phyloP scores from a whole-genome alignment of 2,113 vertebrate genomes.

The Octodon degus region DNA sequence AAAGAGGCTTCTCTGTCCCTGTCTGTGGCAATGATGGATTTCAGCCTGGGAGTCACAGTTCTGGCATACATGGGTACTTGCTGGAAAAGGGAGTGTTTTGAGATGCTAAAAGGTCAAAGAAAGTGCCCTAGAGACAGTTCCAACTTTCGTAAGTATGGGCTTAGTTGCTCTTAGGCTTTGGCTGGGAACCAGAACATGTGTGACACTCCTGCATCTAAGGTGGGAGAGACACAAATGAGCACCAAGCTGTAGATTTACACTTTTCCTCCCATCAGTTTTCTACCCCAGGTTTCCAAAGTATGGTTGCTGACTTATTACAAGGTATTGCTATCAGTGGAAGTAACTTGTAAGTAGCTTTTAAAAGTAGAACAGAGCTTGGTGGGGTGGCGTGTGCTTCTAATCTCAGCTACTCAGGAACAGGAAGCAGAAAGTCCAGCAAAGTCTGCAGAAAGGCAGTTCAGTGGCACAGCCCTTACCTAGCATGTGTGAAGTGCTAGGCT shows the following conservation, averaged over 20 bases:
- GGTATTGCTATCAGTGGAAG: neutral
- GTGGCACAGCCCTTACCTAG: neutral
- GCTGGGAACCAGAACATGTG: neutral
- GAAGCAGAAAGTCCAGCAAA: neutral
- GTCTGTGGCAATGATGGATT: neutral
- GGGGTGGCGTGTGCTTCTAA: neutral
- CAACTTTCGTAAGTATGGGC: neutral
- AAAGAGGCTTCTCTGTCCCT: neutral
- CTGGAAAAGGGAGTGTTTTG: neutral
- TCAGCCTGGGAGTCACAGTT: neutral
- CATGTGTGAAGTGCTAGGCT: neutral
- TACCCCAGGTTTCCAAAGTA: neutral
- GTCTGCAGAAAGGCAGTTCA: neutral
- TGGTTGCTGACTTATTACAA: neutral
- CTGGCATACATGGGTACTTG: neutral
- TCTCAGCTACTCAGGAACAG: neutral
- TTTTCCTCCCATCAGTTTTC: neutral
- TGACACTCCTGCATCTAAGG: neutral
- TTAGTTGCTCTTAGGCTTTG: neutral
- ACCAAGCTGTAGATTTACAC: neutral
- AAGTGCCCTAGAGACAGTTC: neutral
- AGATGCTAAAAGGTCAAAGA: neutral
- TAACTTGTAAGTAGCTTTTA: neutral
- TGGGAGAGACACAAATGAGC: neutral
- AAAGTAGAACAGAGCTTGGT: neutral